Percentiles rank a stretch among this genome's conserved stretches.
Evolutionary conservation across 2,888 invertebrate genomes (phyloP).

Genomic region (Conomelus anceps): DNA sequence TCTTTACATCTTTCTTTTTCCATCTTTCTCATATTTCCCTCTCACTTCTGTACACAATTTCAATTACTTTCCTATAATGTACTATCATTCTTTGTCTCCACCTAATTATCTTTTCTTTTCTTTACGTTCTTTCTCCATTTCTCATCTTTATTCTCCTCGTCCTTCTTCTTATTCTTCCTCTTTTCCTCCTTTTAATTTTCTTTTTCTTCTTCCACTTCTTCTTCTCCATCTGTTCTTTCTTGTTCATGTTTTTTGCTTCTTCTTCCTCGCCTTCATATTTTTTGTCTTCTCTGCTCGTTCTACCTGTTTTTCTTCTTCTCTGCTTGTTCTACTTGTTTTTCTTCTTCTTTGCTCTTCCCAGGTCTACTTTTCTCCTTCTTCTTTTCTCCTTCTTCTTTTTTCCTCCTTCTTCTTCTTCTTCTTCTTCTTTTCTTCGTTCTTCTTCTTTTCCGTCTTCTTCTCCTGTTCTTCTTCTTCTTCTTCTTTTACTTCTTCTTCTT

Average conservation of each 20-base stretch:
- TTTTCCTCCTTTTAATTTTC: too few species aligned
- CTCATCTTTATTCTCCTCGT: too few species aligned
- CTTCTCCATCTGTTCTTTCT: too few species aligned
- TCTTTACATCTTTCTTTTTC: too few species aligned
- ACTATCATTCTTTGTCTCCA: too few species aligned
- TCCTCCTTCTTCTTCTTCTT: neutral
- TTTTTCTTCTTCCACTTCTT: too few species aligned
- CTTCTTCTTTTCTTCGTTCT: neutral
- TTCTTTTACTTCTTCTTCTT: neutral
- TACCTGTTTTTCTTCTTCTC: neutral
- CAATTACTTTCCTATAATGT: too few species aligned
- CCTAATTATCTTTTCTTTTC: too few species aligned
- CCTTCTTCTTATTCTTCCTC: too few species aligned
- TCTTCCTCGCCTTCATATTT: neutral
- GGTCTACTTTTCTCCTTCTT: neutral
- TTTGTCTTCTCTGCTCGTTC: neutral
- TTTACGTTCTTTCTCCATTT: too few species aligned
- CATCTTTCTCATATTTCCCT: too few species aligned
- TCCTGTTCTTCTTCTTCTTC: neutral
- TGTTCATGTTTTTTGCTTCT: neutral
- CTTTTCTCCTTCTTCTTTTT: neutral
- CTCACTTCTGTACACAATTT: too few species aligned
- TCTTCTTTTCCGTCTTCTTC: neutral
- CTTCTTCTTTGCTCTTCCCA: neutral
- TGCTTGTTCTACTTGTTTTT: neutral